These are phyloP conservation scores for Listrodromus nycthemerus DNA, from an alignment of 2,888 invertebrate species.

Conservation along the genomic window DNA sequence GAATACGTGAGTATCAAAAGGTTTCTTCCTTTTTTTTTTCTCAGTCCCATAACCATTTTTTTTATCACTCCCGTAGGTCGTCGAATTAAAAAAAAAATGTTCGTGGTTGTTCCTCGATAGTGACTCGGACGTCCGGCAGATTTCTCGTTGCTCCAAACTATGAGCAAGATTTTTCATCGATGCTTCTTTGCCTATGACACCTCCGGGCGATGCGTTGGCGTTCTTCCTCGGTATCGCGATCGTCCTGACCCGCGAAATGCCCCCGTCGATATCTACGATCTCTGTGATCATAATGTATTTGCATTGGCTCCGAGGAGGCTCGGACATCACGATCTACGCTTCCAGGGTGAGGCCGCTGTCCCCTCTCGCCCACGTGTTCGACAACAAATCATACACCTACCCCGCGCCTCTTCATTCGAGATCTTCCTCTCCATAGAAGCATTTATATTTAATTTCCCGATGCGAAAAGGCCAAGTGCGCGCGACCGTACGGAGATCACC, in stretches of 20 bases:
- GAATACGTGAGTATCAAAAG: conserved; percentile 92
- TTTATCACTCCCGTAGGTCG: too few relatives aligned
- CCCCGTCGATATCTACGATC: conserved; percentile 57
- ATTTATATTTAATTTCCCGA: conserved; percentile 74
- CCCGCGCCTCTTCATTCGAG: conserved; percentile 47
- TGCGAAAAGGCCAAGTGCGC: conserved; percentile 64
- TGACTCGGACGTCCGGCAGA: neutral
- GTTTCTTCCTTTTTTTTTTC: conserved; percentile 22
- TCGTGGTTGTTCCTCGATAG: neutral
- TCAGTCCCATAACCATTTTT: neutral
- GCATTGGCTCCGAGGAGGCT: conserved; percentile 60
- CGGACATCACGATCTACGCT: conserved; percentile 62
- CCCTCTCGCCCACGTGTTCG: conserved; percentile 67
- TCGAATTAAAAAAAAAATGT: too few relatives aligned
- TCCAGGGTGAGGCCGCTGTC: conserved; percentile 59
- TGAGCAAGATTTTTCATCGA: conserved; percentile 14
- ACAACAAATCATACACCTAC: conserved; percentile 60
- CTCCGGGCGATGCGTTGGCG: conserved; percentile 62
- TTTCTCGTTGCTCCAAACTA: conserved; percentile 1
- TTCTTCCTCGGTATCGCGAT: conserved; percentile 56
- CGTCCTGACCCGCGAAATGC: conserved; percentile 42
- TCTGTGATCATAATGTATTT: conserved; percentile 66
- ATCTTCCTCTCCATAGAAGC: conserved; percentile 60
- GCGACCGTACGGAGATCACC: conserved; percentile 71
- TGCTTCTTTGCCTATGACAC: conserved; percentile 46